phyloP scores from a whole-genome alignment of 1,140 invertebrate species.

The Octopus sinensis region DNA sequence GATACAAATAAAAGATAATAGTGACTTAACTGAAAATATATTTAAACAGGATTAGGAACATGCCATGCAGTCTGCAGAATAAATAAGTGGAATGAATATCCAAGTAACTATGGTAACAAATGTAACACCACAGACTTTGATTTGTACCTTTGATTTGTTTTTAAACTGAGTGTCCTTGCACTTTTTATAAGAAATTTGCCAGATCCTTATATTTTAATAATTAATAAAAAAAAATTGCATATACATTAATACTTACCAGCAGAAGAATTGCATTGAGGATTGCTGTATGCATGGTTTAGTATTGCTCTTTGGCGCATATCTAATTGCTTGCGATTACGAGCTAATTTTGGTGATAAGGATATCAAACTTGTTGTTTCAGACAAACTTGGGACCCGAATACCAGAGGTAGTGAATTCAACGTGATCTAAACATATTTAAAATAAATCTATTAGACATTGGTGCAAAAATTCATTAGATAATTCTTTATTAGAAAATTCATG shows the following conservation, averaged over 20 bases:
- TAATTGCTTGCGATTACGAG: constrained; percentile 34
- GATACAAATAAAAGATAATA: no score
- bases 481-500: no score
- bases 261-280: constrained; percentile 48
- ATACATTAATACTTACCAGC: constrained; percentile 29
- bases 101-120: background rate
- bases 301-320: constrained; percentile 50
- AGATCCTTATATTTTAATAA: background rate
- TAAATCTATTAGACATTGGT: no score
- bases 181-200: background rate
- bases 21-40: no score
- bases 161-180: background rate
- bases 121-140: background rate
- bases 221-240: background rate
- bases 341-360: constrained; percentile 29
- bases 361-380: constrained; percentile 41
- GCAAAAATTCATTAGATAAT: no score
- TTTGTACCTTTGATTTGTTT: background rate
- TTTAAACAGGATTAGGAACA: no score
- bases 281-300: constrained; percentile 52
- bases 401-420: constrained; percentile 47
- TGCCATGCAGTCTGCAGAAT: background rate
- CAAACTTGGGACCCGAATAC: constrained; percentile 41
- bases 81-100: background rate
- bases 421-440: constrained; percentile 34